Evolutionary conservation across 2,113 vertebrate genomes (phyloP).

Genomic region (Mesitornis unicolor): DNA sequence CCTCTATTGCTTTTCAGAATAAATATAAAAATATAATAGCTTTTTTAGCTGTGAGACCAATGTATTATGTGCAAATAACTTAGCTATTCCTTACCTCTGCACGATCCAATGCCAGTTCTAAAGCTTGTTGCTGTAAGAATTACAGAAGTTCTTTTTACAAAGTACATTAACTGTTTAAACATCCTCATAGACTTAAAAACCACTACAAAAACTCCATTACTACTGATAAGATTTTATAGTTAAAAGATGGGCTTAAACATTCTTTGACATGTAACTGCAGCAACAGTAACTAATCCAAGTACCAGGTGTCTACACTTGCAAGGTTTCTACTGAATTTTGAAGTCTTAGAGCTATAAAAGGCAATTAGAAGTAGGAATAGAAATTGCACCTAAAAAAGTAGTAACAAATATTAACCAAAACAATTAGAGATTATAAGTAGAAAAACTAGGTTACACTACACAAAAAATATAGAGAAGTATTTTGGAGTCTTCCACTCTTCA

Average conservation of each 20-base stretch:
- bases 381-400: background rate
- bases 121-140: constrained; percentile 88
- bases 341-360: background rate
- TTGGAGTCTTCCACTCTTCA: background rate
- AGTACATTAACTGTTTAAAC: background rate
- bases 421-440: background rate
- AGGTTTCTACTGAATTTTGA: background rate
- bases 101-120: constrained; percentile 97
- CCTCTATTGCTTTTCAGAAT: background rate
- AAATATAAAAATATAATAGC: background rate
- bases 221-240: background rate
- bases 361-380: background rate
- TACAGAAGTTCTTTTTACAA: constrained; percentile 16
- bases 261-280: background rate
- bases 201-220: background rate
- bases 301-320: background rate
- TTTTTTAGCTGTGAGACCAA: background rate
- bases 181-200: background rate
- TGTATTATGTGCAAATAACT: background rate
- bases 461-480: background rate
- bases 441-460: background rate
- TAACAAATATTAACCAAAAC: background rate
- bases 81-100: constrained; percentile 85
- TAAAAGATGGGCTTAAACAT: background rate
- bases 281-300: background rate